Conservation (phyloP, 1,140 invertebrate species). For the Trachymyrmex cornetzi region DNA sequence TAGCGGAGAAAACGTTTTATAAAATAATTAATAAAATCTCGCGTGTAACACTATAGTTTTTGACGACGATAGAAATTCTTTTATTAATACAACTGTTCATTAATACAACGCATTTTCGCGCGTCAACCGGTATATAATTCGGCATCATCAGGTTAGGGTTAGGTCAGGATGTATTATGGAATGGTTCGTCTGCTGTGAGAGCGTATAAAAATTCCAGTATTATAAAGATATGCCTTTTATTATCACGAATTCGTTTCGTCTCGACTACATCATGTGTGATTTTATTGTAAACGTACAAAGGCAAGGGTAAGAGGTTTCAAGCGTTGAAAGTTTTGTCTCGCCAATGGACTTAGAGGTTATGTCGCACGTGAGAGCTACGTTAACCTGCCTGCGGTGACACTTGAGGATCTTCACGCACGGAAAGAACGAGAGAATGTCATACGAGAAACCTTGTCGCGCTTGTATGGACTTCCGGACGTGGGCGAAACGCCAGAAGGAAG, state of each 20-base stretch:
- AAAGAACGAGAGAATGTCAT: constrained; percentile 70
- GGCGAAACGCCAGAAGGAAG: constrained; percentile 89
- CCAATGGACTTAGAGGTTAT: neutral
- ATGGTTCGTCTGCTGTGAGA: neutral
- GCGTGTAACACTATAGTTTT: neutral
- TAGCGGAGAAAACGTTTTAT: neutral
- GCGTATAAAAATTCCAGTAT: constrained; percentile 7
- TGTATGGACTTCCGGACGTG: constrained; percentile 92
- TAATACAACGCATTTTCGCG: neutral
- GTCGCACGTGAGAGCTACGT: neutral
- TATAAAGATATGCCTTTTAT: neutral
- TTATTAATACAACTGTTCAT: neutral
- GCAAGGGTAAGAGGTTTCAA: neutral
- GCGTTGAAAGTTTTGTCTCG: neutral
- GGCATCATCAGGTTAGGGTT: neutral
- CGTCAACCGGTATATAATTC: neutral
- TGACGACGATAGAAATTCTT: neutral
- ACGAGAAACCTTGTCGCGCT: constrained; percentile 88
- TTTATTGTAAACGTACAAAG: neutral
- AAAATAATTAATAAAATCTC: constrained; percentile 3
- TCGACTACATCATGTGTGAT: neutral
- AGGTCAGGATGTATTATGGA: constrained; percentile 7
- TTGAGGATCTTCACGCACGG: neutral
- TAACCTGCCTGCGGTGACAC: constrained; percentile 2
- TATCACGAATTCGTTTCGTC: neutral